Evolutionary conservation across 2,113 vertebrate genomes (phyloP).

Genomic region (Carlito syrichta): DNA sequence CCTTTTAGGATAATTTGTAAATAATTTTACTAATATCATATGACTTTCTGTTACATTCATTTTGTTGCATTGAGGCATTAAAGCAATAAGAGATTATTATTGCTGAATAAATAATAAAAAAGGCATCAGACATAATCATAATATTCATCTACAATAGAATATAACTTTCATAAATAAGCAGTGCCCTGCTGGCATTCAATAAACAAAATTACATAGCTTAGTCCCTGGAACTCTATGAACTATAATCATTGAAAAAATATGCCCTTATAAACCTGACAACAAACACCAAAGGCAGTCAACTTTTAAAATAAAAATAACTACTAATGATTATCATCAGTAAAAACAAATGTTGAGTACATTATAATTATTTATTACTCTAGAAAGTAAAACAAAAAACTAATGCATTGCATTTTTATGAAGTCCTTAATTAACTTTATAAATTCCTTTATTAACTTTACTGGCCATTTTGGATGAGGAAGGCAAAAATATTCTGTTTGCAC

Average conservation of each 20-base stretch:
- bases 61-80: neutral
- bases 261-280: neutral
- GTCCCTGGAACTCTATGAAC: neutral
- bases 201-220: conserved; percentile 21
- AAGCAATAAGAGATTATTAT: conserved; percentile 37
- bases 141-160: conserved; percentile 5
- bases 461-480: neutral
- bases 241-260: neutral
- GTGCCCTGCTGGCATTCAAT: neutral
- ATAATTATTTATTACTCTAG: neutral
- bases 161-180: neutral
- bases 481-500: neutral
- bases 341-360: neutral
- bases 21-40: neutral
- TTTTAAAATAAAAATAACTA: conserved; percentile 23
- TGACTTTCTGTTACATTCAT: conserved; percentile 17
- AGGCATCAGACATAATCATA: conserved; percentile 12
- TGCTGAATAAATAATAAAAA: conserved; percentile 46
- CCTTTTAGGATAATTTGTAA: neutral
- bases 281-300: neutral
- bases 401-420: neutral
- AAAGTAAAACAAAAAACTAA: conserved; percentile 3
- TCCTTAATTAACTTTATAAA: neutral
- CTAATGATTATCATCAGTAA: neutral
- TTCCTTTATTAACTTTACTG: neutral